phyloP scores from a whole-genome alignment of 2,888 invertebrate genomes.

The Mythimna albipuncta region DNA sequence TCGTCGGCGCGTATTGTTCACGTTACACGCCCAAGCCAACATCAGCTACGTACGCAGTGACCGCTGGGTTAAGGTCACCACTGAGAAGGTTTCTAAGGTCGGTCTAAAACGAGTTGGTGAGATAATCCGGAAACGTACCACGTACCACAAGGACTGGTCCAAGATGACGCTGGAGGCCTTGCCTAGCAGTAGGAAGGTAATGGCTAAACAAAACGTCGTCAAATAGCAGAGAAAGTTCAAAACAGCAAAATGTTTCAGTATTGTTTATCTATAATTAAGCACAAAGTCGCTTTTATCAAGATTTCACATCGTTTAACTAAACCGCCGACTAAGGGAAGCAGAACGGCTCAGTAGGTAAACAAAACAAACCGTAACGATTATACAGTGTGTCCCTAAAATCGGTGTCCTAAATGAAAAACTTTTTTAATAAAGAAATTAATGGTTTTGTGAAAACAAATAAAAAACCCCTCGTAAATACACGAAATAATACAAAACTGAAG shows the following conservation, averaged over 20 bases:
- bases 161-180: no score
- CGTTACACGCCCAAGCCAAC: no score
- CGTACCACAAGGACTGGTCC: no score
- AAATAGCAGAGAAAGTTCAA: background rate
- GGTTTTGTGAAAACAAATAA: slow-evolving; percentile 50
- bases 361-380: slow-evolving; percentile 30
- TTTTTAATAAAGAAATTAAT: slow-evolving; percentile 65
- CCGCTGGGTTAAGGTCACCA: no score
- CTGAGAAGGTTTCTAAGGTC: no score
- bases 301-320: slow-evolving; percentile 15
- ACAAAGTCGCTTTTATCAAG: slow-evolving; percentile 7
- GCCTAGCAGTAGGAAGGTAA: no score
- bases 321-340: slow-evolving; percentile 22
- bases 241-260: slow-evolving; percentile 4
- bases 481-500: slow-evolving; percentile 57
- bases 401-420: slow-evolving; percentile 55
- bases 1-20: no score
- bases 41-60: no score
- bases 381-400: slow-evolving; percentile 48
- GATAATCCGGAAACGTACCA: no score
- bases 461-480: slow-evolving; percentile 49
- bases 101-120: no score
- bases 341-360: slow-evolving; percentile 34
- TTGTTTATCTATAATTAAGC: slow-evolving; percentile 34
- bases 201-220: no score